Percentiles rank a stretch among this genome's conserved stretches.
Evolutionary conservation across 1,140 invertebrate genomes (phyloP).

Genomic region (Trissolcus basalis): DNA sequence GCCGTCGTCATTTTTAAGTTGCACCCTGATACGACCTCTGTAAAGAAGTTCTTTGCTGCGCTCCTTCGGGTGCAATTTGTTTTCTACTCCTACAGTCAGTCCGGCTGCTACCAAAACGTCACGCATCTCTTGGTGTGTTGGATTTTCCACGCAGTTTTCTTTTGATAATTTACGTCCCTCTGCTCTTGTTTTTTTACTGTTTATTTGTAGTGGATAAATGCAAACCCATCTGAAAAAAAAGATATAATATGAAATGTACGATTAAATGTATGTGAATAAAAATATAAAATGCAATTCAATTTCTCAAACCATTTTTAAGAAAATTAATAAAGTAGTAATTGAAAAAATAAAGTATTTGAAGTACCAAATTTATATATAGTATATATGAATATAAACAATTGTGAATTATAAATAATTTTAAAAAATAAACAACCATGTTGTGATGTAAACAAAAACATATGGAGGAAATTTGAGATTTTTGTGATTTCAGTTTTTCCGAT

Average conservation of each 20-base stretch:
- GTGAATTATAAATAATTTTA: too few species aligned
- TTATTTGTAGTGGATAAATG: constrained; percentile 97
- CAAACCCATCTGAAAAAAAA: constrained; percentile 89
- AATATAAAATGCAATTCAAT: too few species aligned
- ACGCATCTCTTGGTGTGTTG: constrained; percentile 93
- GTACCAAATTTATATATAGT: too few species aligned
- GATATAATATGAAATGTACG: constrained; percentile 42
- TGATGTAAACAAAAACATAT: too few species aligned
- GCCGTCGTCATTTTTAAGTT: constrained; percentile 95
- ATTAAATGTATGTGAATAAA: too few species aligned
- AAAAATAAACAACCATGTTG: too few species aligned
- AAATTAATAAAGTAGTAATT: too few species aligned
- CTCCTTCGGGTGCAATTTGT: constrained; percentile 95
- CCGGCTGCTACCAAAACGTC: constrained; percentile 91
- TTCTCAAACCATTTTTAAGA: too few species aligned
- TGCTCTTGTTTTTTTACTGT: constrained; percentile 92
- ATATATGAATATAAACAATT: too few species aligned
- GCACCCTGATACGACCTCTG: constrained; percentile 92
- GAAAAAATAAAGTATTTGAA: too few species aligned
- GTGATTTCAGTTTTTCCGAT: too few species aligned
- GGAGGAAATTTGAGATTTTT: too few species aligned
- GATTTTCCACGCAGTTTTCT: constrained; percentile 93
- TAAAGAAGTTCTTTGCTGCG: constrained; percentile 89
- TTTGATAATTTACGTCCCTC: constrained; percentile 91
- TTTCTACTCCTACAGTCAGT: constrained; percentile 92